Evolutionary conservation across 2,113 vertebrate genomes (phyloP).

Genomic region (Nerophis lumbriciformis): DNA sequence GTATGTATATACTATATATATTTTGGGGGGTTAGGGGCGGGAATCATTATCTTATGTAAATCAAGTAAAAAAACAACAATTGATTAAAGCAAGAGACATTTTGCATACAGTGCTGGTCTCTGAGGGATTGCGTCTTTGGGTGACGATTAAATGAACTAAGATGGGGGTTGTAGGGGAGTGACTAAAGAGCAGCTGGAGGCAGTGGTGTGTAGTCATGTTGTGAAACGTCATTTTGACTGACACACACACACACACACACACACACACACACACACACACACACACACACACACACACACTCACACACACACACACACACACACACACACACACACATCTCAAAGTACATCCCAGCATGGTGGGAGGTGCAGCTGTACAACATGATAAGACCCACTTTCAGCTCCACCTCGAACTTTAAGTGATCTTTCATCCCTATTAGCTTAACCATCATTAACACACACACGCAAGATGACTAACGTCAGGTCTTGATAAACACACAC

Average conservation of each 20-base stretch:
- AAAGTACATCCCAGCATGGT: slow-evolving; percentile 31
- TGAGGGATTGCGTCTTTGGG: background rate
- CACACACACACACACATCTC: slow-evolving; percentile 21
- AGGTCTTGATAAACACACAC: slow-evolving; percentile 8
- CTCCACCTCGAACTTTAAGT: slow-evolving; percentile 37
- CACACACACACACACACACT: slow-evolving; percentile 20
- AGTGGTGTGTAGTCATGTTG: slow-evolving; percentile 16
- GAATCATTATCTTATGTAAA: no score
- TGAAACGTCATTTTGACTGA: slow-evolving; percentile 23
- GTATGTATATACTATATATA: no score
- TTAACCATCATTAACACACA: slow-evolving; percentile 5
- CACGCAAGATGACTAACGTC: background rate
- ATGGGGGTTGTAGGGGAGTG: slow-evolving; percentile 12
- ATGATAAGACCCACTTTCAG: slow-evolving; percentile 45
- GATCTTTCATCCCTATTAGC: slow-evolving; percentile 24
- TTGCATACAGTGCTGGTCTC: no score
- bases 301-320: slow-evolving; percentile 13
- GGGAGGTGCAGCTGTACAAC: slow-evolving; percentile 40
- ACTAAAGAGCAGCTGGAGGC: slow-evolving; percentile 37
- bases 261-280: slow-evolving; percentile 21
- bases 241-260: slow-evolving; percentile 13
- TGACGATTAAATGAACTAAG: slow-evolving; percentile 17
- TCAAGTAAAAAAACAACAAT: background rate
- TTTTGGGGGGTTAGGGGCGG: no score
- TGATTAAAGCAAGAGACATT: no score